Percentiles rank a stretch among this genome's conserved stretches.
Evolutionary conservation across 2,113 vertebrate species (phyloP).

Genomic region (Lynx canadensis): DNA sequence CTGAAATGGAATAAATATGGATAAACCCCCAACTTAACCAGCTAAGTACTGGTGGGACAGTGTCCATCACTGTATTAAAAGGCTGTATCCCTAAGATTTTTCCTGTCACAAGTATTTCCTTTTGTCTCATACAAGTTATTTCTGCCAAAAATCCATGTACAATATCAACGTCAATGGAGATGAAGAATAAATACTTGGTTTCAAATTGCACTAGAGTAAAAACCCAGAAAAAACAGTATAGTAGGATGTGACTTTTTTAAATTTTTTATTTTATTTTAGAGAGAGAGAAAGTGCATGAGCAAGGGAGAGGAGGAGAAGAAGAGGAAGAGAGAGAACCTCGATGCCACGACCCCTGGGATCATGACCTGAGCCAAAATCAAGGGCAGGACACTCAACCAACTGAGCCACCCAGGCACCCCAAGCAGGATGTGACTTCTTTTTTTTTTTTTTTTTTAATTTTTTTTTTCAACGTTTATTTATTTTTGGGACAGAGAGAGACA

Average conservation of each 20-base stretch:
- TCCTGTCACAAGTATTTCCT: background rate
- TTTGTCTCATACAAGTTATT: constrained; percentile 21
- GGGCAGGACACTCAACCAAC: no score
- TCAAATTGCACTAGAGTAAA: background rate
- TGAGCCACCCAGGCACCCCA: no score
- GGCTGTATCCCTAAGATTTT: background rate
- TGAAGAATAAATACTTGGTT: background rate
- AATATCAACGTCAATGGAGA: background rate
- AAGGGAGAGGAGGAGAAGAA: no score
- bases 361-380: no score
- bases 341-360: no score
- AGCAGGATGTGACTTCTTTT: background rate
- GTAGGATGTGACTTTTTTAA: background rate
- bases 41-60: background rate
- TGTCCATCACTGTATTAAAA: background rate
- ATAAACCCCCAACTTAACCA: background rate
- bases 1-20: background rate
- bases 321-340: no score
- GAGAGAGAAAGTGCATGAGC: no score
- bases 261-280: no score
- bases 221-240: background rate
- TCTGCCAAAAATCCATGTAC: background rate
- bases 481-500: no score
- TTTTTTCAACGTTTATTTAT: no score
- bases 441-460: no score